phyloP scores from a whole-genome alignment of 2,888 invertebrate genomes.

The Cosmopolites sordidus region DNA sequence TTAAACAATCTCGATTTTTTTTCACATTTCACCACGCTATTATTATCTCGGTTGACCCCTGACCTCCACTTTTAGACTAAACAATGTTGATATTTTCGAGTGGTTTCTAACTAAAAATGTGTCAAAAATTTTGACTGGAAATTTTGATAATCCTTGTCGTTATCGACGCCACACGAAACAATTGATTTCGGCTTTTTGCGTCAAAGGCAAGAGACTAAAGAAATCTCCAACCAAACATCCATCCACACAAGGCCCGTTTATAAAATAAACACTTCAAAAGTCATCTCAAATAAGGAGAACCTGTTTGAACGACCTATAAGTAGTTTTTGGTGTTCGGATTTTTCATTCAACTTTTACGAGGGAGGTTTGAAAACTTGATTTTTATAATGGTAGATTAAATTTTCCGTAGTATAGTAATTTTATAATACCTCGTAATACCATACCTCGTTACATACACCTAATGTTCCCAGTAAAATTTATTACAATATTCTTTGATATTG shows the following conservation, averaged over 20 bases:
- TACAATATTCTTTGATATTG: no score
- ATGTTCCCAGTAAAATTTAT: no score
- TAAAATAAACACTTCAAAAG: slow-evolving; percentile 15
- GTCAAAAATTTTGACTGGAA: not conserved
- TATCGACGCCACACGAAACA: no score
- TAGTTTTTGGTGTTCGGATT: slow-evolving; percentile 1
- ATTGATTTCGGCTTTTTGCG: no score
- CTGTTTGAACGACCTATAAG: slow-evolving; percentile 19
- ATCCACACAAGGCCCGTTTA: not conserved
- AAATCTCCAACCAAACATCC: not conserved
- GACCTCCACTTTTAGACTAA: not conserved
- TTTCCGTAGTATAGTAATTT: no score
- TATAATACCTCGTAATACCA: no score
- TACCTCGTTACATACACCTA: no score
- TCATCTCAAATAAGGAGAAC: slow-evolving; percentile 15
- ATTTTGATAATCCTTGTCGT: no score
- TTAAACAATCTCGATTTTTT: no score
- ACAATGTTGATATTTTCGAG: not conserved
- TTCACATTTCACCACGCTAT: not conserved
- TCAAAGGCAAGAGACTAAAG: not conserved
- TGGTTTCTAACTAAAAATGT: not conserved
- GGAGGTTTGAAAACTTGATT: no score
- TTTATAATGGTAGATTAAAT: no score
- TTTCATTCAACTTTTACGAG: not conserved
- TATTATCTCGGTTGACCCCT: not conserved